phyloP scores from a whole-genome alignment of 2,888 invertebrate species.

The Mythimna pallens region DNA sequence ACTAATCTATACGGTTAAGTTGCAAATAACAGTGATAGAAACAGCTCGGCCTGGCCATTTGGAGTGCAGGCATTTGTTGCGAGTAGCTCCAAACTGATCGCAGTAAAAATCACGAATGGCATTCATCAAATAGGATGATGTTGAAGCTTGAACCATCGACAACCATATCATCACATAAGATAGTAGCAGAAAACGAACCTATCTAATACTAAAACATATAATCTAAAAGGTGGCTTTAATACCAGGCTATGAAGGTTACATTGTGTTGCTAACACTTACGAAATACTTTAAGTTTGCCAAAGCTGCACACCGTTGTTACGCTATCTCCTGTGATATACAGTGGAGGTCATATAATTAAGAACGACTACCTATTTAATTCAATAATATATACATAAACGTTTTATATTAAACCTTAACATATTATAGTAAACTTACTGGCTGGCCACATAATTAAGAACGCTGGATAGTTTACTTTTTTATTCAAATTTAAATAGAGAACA shows the following conservation, averaged over 20 bases:
- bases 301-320: not conserved
- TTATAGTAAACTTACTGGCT: too few relatives aligned
- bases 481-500: too few relatives aligned
- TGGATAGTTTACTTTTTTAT: too few relatives aligned
- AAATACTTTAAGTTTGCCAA: not conserved
- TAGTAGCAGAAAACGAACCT: not conserved
- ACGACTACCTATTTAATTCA: too few relatives aligned
- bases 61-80: too few relatives aligned
- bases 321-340: constrained; percentile 5
- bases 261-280: not conserved
- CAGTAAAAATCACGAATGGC: not conserved
- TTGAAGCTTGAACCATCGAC: not conserved
- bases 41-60: too few relatives aligned
- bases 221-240: not conserved
- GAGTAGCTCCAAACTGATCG: not conserved
- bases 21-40: too few relatives aligned
- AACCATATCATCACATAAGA: not conserved
- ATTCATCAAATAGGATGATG: not conserved
- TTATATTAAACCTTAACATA: too few relatives aligned
- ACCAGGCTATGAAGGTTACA: not conserved
- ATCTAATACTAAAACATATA: not conserved
- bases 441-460: too few relatives aligned
- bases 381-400: too few relatives aligned
- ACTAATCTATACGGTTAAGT: too few relatives aligned
- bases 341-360: too few relatives aligned